A percentile compares a stretch with the other conserved stretches of the same genome.
phyloP scores from a whole-genome alignment of 2,888 invertebrate species.

The Salpingus planirostris region DNA sequence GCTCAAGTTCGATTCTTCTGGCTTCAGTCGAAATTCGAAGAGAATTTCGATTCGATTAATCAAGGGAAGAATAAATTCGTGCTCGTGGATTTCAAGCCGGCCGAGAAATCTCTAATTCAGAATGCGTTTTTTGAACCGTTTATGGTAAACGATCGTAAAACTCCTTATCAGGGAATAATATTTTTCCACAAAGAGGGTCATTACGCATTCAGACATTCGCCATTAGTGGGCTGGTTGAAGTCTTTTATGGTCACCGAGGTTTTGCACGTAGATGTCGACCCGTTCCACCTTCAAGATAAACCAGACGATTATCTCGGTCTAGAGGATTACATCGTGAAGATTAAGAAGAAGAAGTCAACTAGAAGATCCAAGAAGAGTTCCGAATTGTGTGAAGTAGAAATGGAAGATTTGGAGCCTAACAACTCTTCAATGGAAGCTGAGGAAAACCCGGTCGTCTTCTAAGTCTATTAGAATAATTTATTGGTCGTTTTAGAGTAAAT shows the following conservation, averaged over 20 bases:
- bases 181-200: constrained; percentile 82
- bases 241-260: constrained; percentile 81
- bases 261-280: constrained; percentile 45
- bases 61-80: no score
- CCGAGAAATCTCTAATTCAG: constrained; percentile 43
- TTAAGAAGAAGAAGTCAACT: constrained; percentile 5
- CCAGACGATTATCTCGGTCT: constrained; percentile 47
- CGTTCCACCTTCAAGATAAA: constrained; percentile 37
- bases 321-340: constrained; percentile 41
- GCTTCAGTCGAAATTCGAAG: constrained; percentile 64
- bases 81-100: constrained; percentile 45
- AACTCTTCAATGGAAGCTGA: no score
- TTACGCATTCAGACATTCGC: constrained; percentile 68
- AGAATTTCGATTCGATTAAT: no score
- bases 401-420: constrained; percentile 6
- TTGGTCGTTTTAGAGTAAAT: constrained; percentile 4
- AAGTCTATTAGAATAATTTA: background rate
- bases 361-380: no score
- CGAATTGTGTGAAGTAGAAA: constrained; percentile 9
- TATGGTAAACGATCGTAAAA: constrained; percentile 35
- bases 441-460: background rate
- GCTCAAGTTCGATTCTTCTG: constrained; percentile 80
- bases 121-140: constrained; percentile 38
- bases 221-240: constrained; percentile 87
- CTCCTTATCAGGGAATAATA: constrained; percentile 73